A percentile compares a stretch with the other conserved stretches of the same genome.
Evolutionary conservation across 92 coral and sea anemone species (phyloP).

Genomic region (Diadumene lineata): DNA sequence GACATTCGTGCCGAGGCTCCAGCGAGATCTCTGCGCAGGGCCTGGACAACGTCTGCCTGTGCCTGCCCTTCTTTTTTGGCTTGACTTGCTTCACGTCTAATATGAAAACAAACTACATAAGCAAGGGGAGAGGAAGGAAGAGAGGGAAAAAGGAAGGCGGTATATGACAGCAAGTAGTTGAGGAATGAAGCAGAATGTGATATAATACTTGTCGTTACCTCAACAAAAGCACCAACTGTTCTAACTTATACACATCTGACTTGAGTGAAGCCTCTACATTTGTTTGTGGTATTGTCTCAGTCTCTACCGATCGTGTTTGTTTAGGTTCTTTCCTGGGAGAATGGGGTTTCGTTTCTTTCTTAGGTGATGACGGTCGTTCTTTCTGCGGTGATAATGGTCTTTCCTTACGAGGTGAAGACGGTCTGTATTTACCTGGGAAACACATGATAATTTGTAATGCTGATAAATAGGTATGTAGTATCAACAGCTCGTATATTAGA

Average conservation of each 20-base stretch:
- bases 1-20: constrained; percentile 99
- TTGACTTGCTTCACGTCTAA: constrained; percentile 85
- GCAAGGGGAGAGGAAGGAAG: neutral
- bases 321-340: constrained; percentile 83
- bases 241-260: constrained; percentile 86
- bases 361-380: constrained; percentile 69
- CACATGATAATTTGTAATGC: too few species aligned
- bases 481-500: too few species aligned
- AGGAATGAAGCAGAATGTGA: too few species aligned
- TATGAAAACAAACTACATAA: neutral
- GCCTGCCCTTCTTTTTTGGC: constrained; percentile 86
- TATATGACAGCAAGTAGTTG: neutral
- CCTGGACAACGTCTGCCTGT: constrained; percentile 88
- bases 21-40: constrained; percentile 86
- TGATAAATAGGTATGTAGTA: too few species aligned
- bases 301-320: constrained; percentile 82
- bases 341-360: constrained; percentile 71
- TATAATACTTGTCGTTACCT: too few species aligned
- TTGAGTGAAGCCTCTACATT: constrained; percentile 82
- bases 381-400: constrained; percentile 67
- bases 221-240: constrained; percentile 82
- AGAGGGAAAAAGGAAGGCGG: neutral
- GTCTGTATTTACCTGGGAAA: constrained; percentile 48
- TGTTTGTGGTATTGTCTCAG: constrained; percentile 89
- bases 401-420: constrained; percentile 71